Evolutionary conservation across 2,797 vertebrate species (phyloP).

Genomic region (Sebastes melanostomus): DNA sequence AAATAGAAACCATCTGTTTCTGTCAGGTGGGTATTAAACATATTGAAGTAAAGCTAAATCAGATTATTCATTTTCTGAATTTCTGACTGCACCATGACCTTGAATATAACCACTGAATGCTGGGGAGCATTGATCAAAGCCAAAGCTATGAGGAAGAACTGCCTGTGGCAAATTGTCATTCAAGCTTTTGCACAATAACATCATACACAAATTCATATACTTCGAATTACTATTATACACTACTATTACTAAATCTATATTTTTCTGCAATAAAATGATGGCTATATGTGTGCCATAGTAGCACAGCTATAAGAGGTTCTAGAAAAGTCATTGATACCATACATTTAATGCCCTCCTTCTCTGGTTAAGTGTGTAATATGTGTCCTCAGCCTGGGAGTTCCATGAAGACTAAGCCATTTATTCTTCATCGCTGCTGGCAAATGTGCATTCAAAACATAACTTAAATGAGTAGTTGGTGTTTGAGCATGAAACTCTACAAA

Average conservation of each 20-base stretch:
- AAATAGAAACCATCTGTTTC: slow-evolving; percentile 53
- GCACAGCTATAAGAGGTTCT: neutral
- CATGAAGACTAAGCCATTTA: neutral
- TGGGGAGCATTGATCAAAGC: neutral
- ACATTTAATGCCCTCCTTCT: neutral
- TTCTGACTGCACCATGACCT: slow-evolving; percentile 35
- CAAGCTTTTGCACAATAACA: neutral
- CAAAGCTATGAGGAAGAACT: neutral
- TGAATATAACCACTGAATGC: slow-evolving; percentile 4
- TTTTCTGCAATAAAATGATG: neutral
- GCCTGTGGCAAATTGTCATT: neutral
- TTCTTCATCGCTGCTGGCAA: neutral
- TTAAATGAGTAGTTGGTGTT: neutral
- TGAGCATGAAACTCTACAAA: neutral
- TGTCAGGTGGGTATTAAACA: slow-evolving; percentile 44
- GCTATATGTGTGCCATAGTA: neutral
- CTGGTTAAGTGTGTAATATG: slow-evolving; percentile 3
- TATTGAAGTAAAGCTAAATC: slow-evolving; percentile 28
- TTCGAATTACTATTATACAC: neutral
- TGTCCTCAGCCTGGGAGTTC: neutral
- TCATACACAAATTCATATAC: neutral
- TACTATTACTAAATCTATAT: neutral
- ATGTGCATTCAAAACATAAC: slow-evolving; percentile 11
- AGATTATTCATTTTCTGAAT: slow-evolving; percentile 14
- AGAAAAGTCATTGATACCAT: neutral